phyloP scores from a whole-genome alignment of 2,113 vertebrate genomes.

The Anthoscopus minutus region DNA sequence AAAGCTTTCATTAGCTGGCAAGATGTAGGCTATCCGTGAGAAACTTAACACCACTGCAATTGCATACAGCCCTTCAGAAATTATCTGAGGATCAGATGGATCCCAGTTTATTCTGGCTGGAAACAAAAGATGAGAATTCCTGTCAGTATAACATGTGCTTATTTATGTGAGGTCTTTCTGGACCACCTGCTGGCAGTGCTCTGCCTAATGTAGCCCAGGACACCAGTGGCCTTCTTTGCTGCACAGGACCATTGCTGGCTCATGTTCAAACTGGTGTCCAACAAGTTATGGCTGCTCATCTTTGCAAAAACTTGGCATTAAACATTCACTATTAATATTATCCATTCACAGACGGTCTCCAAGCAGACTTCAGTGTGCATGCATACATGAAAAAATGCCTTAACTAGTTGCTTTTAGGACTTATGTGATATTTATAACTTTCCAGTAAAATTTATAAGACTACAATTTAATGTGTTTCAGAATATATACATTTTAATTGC shows the following conservation, averaged over 20 bases:
- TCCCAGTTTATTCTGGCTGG: conserved; percentile 90
- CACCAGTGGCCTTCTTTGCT: neutral
- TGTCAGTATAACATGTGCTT: neutral
- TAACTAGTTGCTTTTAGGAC: neutral
- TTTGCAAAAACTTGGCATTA: neutral
- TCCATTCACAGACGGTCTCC: neutral
- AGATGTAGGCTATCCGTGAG: conserved; percentile 92
- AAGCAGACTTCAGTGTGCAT: neutral
- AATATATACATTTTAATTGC: neutral
- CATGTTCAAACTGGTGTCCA: neutral
- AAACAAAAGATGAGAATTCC: conserved; percentile 50
- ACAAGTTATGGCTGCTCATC: neutral
- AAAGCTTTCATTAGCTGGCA: conserved; percentile 95
- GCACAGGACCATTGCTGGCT: neutral
- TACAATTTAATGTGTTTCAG: neutral
- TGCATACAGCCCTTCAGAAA: conserved; percentile 95
- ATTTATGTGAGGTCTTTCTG: neutral
- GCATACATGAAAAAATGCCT: neutral
- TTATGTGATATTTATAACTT: neutral
- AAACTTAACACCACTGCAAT: conserved; percentile 95
- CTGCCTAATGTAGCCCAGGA: neutral
- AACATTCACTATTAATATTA: neutral
- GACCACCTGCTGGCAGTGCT: neutral
- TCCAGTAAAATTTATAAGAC: neutral
- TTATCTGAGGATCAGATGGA: conserved; percentile 92